Base-by-base conservation (phyloP, 2,797 vertebrate genomes). In the Discoglossus pictus region DNA sequence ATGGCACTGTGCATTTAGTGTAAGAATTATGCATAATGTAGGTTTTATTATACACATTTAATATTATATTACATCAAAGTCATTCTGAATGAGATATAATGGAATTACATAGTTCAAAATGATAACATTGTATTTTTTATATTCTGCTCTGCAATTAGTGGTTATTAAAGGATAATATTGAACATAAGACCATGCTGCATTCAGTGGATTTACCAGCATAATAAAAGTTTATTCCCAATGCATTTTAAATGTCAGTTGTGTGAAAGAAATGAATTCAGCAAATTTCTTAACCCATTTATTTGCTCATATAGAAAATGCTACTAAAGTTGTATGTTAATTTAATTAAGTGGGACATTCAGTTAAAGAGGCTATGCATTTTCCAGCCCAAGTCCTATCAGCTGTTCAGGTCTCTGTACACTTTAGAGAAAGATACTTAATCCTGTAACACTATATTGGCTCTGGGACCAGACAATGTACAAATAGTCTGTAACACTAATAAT, bases 381-480 rank as follows among this genome's bases (percentile, higher is more conserved):
- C 47, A 44, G 11, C 16, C 39, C 17, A 21, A 46, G 4, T 31
- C 40, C 63, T 66, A 11, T n/a, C 11, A 62, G 39, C 80, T 73
- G 60, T 2, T 62, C 60, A 65, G 53, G 39, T 63, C 60, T 62
- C 60, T 56, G 42, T 55, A 46, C 42, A 48, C 40, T 25, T 65
- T 31, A 56, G 60, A 50, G 74, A 75, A 70, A 82, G 81, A 79
- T 42, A 87, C 69, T 73, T 74, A 77, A 78, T 70, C 78, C 78
- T 73, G 78, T 78, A 88, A 87, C 62, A 68, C 54, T 74, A 81
- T 75, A 82, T 78, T 24, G 34, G 74, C 59, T 68, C 46, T 67
- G 71, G 42, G 77, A 74, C 51, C 67, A 10, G 72, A 52, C 72
- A 62, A 64, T 65, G 55, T 68, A 75, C 75, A 42, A 21, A 52